Evolutionary conservation across 2,888 invertebrate genomes (phyloP).

Genomic region (Ennomos fuscantarius): DNA sequence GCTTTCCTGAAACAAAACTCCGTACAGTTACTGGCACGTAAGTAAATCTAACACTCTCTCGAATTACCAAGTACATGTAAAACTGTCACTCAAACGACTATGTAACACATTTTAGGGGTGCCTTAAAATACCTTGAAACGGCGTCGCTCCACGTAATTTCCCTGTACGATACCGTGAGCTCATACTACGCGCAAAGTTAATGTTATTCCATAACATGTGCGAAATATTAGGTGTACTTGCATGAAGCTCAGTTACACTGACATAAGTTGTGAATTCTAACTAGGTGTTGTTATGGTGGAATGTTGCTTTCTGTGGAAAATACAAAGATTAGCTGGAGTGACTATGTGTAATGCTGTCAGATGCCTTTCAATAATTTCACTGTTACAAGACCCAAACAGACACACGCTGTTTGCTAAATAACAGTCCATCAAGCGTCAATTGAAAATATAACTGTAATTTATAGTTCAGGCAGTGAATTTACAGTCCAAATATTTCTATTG

Average conservation of each 20-base stretch:
- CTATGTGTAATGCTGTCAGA: too few relatives aligned
- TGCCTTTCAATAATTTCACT: too few relatives aligned
- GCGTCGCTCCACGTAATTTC: constrained; percentile 58
- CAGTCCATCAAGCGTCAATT: too few relatives aligned
- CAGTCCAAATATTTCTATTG: too few relatives aligned
- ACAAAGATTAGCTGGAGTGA: too few relatives aligned
- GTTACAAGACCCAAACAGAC: too few relatives aligned
- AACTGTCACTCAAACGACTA: constrained; percentile 58
- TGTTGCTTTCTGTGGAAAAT: too few relatives aligned
- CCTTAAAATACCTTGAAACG: constrained; percentile 62
- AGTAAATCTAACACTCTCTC: constrained; percentile 32
- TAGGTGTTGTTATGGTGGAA: too few relatives aligned
- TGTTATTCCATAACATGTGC: constrained; percentile 44
- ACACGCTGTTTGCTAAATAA: too few relatives aligned
- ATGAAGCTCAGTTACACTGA: constrained; percentile 4
- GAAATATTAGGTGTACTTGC: constrained; percentile 37
- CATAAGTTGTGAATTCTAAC: background rate
- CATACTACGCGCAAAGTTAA: constrained; percentile 46
- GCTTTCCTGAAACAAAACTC: constrained; percentile 6
- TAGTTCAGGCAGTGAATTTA: too few relatives aligned
- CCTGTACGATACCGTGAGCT: constrained; percentile 47
- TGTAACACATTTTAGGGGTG: constrained; percentile 57
- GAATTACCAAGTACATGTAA: constrained; percentile 57
- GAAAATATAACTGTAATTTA: too few relatives aligned
- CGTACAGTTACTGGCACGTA: constrained; percentile 7